These are phyloP conservation scores for Urocyon cinereoargenteus DNA, from an alignment of 2,797 vertebrate species.

Conservation along the genomic window DNA sequence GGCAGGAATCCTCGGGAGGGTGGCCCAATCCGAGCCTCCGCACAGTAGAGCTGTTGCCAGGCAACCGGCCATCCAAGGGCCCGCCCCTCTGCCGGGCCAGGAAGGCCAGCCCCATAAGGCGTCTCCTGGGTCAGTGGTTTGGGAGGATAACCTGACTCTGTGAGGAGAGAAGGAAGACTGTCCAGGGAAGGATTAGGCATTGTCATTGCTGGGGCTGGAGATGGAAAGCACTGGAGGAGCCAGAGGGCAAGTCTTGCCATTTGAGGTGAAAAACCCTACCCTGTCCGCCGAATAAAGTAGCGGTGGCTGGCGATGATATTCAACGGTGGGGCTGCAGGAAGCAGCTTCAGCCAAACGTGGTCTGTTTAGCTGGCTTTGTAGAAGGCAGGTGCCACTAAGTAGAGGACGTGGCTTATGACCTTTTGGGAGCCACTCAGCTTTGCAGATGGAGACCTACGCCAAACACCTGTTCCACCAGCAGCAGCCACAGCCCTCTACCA, in stretches of 20 bases:
- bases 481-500: not conserved
- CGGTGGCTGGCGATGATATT: not conserved
- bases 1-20: not conserved
- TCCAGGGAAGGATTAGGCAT: not conserved
- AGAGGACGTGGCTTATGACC: not conserved
- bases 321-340: not conserved
- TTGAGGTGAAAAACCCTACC: not conserved
- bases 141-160: not conserved
- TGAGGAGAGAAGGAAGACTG: not conserved
- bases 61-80: not conserved
- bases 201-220: not conserved
- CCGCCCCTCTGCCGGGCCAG: not conserved
- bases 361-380: slow-evolving; percentile 13
- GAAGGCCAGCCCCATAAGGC: not conserved
- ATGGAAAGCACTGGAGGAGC: not conserved
- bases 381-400: not conserved
- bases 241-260: not conserved
- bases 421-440: not conserved
- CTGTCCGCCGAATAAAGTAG: not conserved
- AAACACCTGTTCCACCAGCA: not conserved
- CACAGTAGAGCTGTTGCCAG: not conserved
- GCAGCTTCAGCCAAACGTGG: not conserved
- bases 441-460: not conserved
- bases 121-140: not conserved
- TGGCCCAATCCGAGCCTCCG: not conserved